Evolutionary conservation across 2,113 vertebrate genomes (phyloP).

Genomic region (Ciconia maguari): DNA sequence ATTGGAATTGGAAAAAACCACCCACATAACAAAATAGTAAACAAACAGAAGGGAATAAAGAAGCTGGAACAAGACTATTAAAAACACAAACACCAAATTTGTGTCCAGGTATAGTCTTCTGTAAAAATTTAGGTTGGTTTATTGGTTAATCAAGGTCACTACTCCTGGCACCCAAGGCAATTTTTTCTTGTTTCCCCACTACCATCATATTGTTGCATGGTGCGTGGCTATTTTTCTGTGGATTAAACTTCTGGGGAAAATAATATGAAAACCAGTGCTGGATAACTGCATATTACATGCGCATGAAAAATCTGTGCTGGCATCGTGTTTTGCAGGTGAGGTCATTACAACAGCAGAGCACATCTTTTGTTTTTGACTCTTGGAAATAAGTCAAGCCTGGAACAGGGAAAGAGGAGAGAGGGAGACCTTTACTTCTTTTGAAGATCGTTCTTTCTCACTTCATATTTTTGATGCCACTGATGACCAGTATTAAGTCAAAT

Average conservation of each 20-base stretch:
- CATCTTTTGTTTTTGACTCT: not conserved
- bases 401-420: not conserved
- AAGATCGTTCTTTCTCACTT: not conserved
- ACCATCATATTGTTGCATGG: no score
- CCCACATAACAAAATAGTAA: not conserved
- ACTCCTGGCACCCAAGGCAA: not conserved
- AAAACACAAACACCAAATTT: not conserved
- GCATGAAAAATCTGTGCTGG: slow-evolving; percentile 19
- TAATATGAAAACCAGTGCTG: not conserved
- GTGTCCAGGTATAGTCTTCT: not conserved
- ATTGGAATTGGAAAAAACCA: not conserved
- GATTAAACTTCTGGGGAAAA: not conserved
- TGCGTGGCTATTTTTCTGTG: not conserved
- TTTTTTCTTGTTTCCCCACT: not conserved
- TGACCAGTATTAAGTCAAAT: not conserved
- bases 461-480: not conserved
- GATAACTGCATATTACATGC: not conserved
- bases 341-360: not conserved
- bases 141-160: not conserved
- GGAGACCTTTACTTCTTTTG: not conserved
- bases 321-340: slow-evolving; percentile 18
- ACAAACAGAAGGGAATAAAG: not conserved
- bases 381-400: not conserved
- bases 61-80: not conserved
- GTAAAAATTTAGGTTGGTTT: not conserved